Conservation (phyloP, 2,888 invertebrate species). For the Cremastinae sp. region DNA sequence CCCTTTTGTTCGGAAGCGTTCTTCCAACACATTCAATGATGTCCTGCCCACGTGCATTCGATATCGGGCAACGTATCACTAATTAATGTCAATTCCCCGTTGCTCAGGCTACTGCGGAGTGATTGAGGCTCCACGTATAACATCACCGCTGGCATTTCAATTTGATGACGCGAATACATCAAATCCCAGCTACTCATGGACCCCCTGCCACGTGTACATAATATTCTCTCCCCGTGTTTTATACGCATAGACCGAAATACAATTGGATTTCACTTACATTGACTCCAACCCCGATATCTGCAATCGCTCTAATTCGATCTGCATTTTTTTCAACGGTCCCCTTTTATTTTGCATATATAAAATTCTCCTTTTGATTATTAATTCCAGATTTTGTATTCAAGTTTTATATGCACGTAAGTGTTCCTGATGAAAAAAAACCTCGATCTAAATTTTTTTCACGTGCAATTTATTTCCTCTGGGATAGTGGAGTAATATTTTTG, state of each 20-base stretch:
- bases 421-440: too few relatives aligned
- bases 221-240: too few relatives aligned
- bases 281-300: background rate
- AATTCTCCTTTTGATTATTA: too few relatives aligned
- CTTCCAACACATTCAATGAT: background rate
- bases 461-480: background rate
- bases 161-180: slow-evolving; percentile 48
- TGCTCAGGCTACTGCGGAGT: slow-evolving; percentile 39
- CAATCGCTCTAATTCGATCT: background rate
- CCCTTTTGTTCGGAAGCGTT: slow-evolving; percentile 11
- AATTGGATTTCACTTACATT: background rate
- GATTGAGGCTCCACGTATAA: slow-evolving; percentile 15
- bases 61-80: slow-evolving; percentile 58
- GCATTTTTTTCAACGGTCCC: background rate
- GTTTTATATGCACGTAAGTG: too few relatives aligned
- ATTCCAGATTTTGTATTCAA: too few relatives aligned
- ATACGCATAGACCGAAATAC: too few relatives aligned
- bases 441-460: background rate
- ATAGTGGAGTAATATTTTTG: background rate
- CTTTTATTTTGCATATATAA: too few relatives aligned
- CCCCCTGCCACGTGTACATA: background rate
- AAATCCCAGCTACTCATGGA: background rate
- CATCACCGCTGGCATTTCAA: slow-evolving; percentile 59
- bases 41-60: background rate
- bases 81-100: slow-evolving; percentile 63